phyloP scores from a whole-genome alignment of 1,140 invertebrate genomes.

The Drosophila ercepeae region DNA sequence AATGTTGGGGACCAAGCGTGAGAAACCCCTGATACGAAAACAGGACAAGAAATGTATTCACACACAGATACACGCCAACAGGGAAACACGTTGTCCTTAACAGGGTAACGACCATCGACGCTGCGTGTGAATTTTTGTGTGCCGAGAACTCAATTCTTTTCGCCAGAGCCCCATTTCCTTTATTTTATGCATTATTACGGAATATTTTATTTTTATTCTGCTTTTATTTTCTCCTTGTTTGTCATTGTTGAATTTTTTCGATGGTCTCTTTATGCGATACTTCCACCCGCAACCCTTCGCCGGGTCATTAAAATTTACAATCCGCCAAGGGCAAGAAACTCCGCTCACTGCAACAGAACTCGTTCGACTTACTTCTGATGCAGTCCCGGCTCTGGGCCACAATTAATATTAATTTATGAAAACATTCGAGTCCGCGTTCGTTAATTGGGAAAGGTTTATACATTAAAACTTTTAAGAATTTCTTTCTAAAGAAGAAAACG shows the following conservation, averaged over 20 bases:
- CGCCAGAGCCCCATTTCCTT: conserved; percentile 23
- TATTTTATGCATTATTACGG: conserved; percentile 55
- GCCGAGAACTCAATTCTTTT: conserved; percentile 43
- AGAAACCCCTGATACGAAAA: conserved; percentile 16
- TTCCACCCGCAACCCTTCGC: conserved; percentile 22
- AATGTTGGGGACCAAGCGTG: conserved; percentile 2
- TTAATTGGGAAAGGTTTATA: too few relatives aligned
- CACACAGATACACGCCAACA: neutral
- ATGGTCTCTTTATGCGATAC: neutral
- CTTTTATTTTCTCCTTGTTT: conserved; percentile 39
- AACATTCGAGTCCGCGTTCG: neutral
- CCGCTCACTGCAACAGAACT: conserved; percentile 29
- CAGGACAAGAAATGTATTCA: conserved; percentile 11
- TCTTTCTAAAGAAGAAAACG: too few relatives aligned
- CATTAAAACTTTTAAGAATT: too few relatives aligned
- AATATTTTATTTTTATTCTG: conserved; percentile 46
- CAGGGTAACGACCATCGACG: conserved; percentile 3
- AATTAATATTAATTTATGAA: conserved; percentile 35
- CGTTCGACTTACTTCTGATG: conserved; percentile 7
- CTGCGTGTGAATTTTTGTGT: conserved; percentile 44
- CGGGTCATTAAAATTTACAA: conserved; percentile 66
- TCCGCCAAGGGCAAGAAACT: conserved; percentile 40
- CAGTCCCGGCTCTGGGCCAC: conserved; percentile 3
- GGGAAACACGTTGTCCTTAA: neutral
- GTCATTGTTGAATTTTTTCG: conserved; percentile 57